Percentiles rank a stretch among this genome's conserved stretches.
Conservation (phyloP, 1,140 invertebrate species). For the Euglossa dilemma region DNA sequence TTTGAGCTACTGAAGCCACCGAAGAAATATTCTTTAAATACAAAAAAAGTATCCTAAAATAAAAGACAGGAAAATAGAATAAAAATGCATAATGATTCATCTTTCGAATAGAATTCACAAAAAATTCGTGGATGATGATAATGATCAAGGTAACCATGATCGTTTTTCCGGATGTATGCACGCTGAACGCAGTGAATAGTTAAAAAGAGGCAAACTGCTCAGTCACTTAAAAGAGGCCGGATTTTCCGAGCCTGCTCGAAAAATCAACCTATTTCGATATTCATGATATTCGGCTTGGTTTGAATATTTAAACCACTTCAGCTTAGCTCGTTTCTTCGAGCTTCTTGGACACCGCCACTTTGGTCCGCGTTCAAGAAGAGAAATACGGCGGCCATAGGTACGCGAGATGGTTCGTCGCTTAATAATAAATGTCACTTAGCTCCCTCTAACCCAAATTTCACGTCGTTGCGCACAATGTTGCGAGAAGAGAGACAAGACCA, state of each 20-base stretch:
- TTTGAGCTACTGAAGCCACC: no score
- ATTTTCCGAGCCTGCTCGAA: background rate
- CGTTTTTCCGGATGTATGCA: no score
- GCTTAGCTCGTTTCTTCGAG: background rate
- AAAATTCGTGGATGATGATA: no score
- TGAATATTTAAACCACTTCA: background rate
- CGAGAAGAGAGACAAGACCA: background rate
- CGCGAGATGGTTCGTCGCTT: conserved; percentile 6
- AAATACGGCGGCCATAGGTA: background rate
- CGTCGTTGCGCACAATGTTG: background rate
- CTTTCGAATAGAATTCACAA: no score
- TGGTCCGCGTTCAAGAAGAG: background rate
- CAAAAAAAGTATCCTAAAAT: no score
- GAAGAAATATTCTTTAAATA: no score
- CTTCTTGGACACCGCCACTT: background rate
- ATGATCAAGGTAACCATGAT: no score
- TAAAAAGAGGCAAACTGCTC: no score
- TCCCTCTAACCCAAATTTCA: background rate
- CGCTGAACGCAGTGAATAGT: no score
- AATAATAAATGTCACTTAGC: conserved; percentile 19
- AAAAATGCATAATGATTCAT: no score
- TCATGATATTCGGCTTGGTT: background rate
- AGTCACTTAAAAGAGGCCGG: background rate
- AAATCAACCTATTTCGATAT: background rate
- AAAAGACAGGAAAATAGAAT: no score